phyloP scores from a whole-genome alignment of 2,113 vertebrate genomes.

The Rhabdornis inornatus region DNA sequence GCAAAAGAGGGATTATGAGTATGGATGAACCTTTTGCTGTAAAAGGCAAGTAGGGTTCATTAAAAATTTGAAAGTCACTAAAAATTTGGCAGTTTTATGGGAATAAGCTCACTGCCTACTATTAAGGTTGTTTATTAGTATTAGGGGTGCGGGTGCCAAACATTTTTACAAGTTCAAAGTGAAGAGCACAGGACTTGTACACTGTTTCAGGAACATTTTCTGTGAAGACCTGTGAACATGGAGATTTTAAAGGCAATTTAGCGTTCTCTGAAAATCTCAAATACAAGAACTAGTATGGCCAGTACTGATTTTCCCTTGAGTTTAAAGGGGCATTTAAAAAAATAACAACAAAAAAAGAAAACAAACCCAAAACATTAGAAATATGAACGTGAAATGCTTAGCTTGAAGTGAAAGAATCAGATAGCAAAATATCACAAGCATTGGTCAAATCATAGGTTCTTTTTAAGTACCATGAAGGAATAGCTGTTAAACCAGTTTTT shows the following conservation, averaged over 20 bases:
- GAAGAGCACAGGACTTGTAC: not conserved
- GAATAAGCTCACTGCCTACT: not conserved
- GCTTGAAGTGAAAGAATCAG: not conserved
- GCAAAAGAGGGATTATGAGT: not conserved
- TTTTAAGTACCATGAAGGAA: not conserved
- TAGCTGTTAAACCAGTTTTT: not conserved
- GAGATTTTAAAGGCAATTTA: not conserved
- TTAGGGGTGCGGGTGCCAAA: not conserved
- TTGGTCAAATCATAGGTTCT: not conserved
- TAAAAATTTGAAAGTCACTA: not conserved
- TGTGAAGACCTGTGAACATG: not conserved
- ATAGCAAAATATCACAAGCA: not conserved
- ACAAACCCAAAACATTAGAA: rapidly evolving
- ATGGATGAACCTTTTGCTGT: not conserved
- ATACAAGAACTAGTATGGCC: not conserved
- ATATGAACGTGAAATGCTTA: rapidly evolving
- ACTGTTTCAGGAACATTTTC: not conserved
- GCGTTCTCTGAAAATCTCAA: not conserved
- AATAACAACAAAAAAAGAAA: too few species aligned
- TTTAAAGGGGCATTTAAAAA: not conserved
- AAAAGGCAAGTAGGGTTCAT: not conserved
- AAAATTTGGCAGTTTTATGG: not conserved
- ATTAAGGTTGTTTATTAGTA: not conserved
- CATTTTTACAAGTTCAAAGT: rapidly evolving
- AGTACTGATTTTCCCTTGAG: not conserved